phyloP scores from a whole-genome alignment of 2,113 vertebrate genomes.

The Elanus axillaris region DNA sequence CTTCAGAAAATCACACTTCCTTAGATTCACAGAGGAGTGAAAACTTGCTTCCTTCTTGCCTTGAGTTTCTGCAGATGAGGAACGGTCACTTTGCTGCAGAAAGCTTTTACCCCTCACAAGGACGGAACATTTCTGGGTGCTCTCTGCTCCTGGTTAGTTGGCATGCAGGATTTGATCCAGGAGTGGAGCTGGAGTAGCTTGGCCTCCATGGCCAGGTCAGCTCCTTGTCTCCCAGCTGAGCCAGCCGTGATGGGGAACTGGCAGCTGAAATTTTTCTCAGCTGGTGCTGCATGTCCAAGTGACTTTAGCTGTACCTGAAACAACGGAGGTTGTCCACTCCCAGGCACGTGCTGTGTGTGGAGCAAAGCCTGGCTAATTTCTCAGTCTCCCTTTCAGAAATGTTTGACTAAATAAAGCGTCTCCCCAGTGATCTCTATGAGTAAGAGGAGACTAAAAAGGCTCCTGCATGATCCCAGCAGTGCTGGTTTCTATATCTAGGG shows the following conservation, averaged over 20 bases:
- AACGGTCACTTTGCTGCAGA: background rate
- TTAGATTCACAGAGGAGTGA: background rate
- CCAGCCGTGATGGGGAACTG: background rate
- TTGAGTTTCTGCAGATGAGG: background rate
- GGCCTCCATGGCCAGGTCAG: background rate
- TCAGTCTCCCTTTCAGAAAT: background rate
- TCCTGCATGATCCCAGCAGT: background rate
- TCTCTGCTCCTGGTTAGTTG: background rate
- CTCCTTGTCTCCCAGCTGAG: background rate
- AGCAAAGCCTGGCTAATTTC: background rate
- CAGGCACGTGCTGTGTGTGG: rapidly evolving
- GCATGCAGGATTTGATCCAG: background rate
- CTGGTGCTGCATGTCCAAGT: rapidly evolving
- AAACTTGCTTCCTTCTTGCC: slow-evolving; percentile 3
- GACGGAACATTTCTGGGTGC: background rate
- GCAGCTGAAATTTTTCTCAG: background rate
- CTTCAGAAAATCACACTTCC: slow-evolving; percentile 58
- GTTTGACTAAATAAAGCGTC: background rate
- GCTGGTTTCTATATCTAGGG: background rate
- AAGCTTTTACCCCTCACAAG: background rate
- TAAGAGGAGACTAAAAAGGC: background rate
- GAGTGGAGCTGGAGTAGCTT: background rate
- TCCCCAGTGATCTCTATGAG: background rate
- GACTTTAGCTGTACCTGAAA: background rate
- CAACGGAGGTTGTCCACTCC: rapidly evolving